A percentile compares a stretch with the other conserved stretches of the same genome.
These are phyloP conservation scores for Hemithea aestivaria DNA, from an alignment of 2,888 invertebrate species.

Conservation along the genomic window DNA sequence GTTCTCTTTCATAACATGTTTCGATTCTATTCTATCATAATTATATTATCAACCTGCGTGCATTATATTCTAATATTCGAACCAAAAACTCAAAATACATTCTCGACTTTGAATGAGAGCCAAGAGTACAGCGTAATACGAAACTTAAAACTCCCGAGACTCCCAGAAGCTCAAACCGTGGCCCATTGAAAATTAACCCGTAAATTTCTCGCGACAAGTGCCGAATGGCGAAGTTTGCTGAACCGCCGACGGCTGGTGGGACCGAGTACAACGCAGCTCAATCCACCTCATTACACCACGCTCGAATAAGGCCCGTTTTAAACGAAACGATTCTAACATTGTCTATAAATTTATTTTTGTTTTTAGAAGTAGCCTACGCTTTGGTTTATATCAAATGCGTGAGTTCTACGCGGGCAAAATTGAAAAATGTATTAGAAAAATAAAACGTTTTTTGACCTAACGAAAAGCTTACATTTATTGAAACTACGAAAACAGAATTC, in stretches of 20 bases:
- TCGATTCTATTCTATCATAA: no score
- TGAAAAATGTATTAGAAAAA: constrained; percentile 29
- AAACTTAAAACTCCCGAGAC: constrained; percentile 68
- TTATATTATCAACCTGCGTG: neutral
- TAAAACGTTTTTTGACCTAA: no score
- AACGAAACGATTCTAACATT: constrained; percentile 1
- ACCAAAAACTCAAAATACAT: constrained; percentile 20
- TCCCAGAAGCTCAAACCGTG: constrained; percentile 60
- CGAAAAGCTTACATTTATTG: no score
- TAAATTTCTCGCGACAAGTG: constrained; percentile 76
- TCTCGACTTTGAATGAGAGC: constrained; percentile 38
- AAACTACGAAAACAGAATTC: no score
- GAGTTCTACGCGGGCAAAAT: neutral
- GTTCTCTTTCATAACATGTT: no score
- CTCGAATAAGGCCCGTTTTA: constrained; percentile 27
- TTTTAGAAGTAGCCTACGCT: no score
- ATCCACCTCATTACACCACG: constrained; percentile 57
- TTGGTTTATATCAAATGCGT: no score
- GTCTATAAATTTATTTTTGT: no score
- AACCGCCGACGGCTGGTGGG: constrained; percentile 65
- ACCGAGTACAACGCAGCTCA: constrained; percentile 45
- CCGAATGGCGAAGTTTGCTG: constrained; percentile 69
- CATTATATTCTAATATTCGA: neutral
- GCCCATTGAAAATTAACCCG: constrained; percentile 75
- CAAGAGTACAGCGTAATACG: constrained; percentile 50